Conservation (phyloP, 2,888 invertebrate genomes). For the Ophion ventricosus region DNA sequence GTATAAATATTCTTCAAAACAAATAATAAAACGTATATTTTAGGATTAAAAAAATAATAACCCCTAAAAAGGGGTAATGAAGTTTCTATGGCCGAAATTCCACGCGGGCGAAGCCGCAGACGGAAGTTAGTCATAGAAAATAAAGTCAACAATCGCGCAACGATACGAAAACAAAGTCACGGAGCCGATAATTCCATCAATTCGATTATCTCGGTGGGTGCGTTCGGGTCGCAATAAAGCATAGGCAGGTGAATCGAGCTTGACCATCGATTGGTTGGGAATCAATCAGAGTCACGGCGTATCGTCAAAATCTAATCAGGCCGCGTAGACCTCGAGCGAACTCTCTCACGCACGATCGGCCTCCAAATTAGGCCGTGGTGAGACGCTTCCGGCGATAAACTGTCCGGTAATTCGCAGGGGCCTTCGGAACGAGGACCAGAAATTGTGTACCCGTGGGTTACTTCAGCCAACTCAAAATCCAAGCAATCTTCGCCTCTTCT, state of each 20-base stretch:
- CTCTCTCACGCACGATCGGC: slow-evolving; percentile 54
- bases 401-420: not conserved
- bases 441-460: not conserved
- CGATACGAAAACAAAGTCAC: not conserved
- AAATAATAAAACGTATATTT: too few species aligned
- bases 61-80: too few species aligned
- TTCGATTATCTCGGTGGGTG: not conserved
- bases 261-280: slow-evolving; percentile 13
- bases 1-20: too few species aligned
- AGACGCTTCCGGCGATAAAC: slow-evolving; percentile 52
- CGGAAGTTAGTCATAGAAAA: too few species aligned
- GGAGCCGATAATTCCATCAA: not conserved
- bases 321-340: slow-evolving; percentile 32
- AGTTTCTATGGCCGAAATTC: too few species aligned
- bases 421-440: not conserved
- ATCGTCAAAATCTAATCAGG: slow-evolving; percentile 52
- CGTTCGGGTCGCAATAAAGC: not conserved
- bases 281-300: slow-evolving; percentile 26
- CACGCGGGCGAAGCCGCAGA: too few species aligned
- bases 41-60: too few species aligned
- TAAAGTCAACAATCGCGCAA: not conserved
- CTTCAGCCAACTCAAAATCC: not conserved
- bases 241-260: not conserved
- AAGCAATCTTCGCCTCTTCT: too few species aligned
- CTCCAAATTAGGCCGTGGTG: slow-evolving; percentile 46